These are phyloP conservation scores for Asbolus verrucosus DNA, from an alignment of 1,140 invertebrate genomes.

Conservation along the genomic window DNA sequence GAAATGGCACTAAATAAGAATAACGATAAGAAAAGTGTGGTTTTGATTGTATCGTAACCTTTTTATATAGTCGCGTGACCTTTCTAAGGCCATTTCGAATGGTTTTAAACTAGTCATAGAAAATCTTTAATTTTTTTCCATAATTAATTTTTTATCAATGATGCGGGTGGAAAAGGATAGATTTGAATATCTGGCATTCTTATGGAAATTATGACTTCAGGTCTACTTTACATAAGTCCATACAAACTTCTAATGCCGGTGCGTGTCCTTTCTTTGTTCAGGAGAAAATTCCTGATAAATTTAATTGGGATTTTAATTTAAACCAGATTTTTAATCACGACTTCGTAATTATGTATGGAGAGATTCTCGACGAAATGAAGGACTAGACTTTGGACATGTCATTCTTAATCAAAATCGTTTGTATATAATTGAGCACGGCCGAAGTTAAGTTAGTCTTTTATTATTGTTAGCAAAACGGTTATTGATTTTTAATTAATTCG, in stretches of 20 bases:
- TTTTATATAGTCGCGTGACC: constrained; percentile 28
- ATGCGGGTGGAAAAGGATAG: too few species aligned
- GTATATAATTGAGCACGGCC: too few species aligned
- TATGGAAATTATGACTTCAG: constrained; percentile 14
- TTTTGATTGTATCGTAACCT: constrained; percentile 19
- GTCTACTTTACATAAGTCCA: not conserved
- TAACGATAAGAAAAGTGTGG: constrained; percentile 23
- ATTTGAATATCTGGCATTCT: constrained; percentile 7
- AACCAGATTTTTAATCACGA: too few species aligned
- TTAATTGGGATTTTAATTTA: constrained; percentile 14
- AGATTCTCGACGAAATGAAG: too few species aligned
- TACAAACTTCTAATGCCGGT: not conserved
- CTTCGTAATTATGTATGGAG: too few species aligned
- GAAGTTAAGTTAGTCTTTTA: not conserved
- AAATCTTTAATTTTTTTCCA: constrained; percentile 13
- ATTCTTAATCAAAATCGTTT: too few species aligned
- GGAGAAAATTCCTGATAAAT: not conserved
- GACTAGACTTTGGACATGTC: too few species aligned
- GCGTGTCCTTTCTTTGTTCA: constrained; percentile 16
- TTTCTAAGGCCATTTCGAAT: constrained; percentile 10
- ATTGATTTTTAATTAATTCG: constrained; percentile 6
- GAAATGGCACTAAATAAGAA: constrained; percentile 14
- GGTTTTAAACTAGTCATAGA: constrained; percentile 20
- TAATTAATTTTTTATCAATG: constrained; percentile 12
- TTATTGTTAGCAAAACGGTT: too few species aligned